These are phyloP conservation scores for Crotalus horridus DNA, from an alignment of 2,113 vertebrate species.

Conservation along the genomic window DNA sequence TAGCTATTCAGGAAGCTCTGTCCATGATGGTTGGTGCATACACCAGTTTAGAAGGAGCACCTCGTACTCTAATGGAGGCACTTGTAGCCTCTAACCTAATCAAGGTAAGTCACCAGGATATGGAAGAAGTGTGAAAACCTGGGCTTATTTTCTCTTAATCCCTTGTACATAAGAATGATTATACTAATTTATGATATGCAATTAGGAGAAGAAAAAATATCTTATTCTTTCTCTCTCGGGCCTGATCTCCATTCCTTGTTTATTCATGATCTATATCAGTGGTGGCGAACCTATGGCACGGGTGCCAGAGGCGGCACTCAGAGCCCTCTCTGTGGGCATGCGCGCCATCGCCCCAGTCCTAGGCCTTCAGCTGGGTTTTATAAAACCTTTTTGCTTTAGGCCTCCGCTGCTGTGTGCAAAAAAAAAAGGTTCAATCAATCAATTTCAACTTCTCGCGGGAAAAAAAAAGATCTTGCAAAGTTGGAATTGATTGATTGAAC, in stretches of 20 bases:
- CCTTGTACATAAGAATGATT: neutral
- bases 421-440: too few relatives aligned
- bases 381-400: too few relatives aligned
- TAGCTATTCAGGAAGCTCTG: constrained; percentile 95
- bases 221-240: neutral
- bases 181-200: neutral
- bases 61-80: constrained; percentile 95
- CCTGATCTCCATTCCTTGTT: neutral
- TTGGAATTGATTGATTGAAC: too few relatives aligned
- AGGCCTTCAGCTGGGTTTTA: too few relatives aligned
- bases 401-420: too few relatives aligned
- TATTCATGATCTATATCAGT: neutral
- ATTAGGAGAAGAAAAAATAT: neutral
- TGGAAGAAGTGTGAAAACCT: neutral
- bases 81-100: constrained; percentile 93
- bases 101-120: constrained; percentile 75
- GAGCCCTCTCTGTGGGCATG: too few relatives aligned
- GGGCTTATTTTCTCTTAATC: neutral
- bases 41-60: constrained; percentile 90
- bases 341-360: too few relatives aligned
- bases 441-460: too few relatives aligned
- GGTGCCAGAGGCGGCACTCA: too few relatives aligned
- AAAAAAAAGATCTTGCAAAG: too few relatives aligned
- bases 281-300: too few relatives aligned
- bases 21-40: constrained; percentile 99